phyloP scores from a whole-genome alignment of 2,888 invertebrate species.

The Polydrusus pterygomalis region DNA sequence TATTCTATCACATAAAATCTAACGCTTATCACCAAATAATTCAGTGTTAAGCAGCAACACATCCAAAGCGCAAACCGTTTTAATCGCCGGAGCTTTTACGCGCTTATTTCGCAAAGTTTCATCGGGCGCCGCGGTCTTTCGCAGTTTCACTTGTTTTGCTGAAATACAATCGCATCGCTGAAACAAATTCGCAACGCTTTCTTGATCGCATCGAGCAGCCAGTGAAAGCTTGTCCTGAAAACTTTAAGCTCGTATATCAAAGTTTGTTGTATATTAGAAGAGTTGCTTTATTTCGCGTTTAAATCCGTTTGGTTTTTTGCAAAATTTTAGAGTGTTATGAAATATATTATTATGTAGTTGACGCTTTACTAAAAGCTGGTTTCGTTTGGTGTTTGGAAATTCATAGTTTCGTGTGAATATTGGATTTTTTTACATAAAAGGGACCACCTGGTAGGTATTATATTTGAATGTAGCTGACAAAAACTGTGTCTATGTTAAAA shows the following conservation, averaged over 20 bases:
- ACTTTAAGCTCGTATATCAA: neutral
- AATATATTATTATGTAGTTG: constrained; percentile 14
- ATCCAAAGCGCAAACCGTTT: constrained; percentile 9
- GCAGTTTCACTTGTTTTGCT: neutral
- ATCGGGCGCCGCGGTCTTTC: neutral
- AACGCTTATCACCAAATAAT: constrained; percentile 38
- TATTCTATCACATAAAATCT: constrained; percentile 37
- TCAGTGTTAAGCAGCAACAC: constrained; percentile 22
- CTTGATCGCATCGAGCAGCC: constrained; percentile 1
- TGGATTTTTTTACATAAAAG: no score
- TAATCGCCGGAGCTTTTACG: neutral
- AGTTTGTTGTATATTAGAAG: constrained; percentile 2
- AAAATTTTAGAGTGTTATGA: neutral
- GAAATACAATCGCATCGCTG: constrained; percentile 11
- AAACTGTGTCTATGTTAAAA: no score
- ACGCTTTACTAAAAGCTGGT: neutral
- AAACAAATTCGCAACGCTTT: constrained; percentile 13
- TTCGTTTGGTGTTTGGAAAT: constrained; percentile 2
- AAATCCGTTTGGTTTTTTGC: neutral
- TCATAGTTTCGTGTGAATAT: no score
- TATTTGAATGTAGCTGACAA: no score
- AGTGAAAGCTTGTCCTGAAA: constrained; percentile 1
- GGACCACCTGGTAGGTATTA: no score
- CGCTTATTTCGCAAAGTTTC: neutral
- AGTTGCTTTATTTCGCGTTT: neutral